Evolutionary conservation across 2,888 invertebrate species (phyloP).

Genomic region (Molanna angustata): DNA sequence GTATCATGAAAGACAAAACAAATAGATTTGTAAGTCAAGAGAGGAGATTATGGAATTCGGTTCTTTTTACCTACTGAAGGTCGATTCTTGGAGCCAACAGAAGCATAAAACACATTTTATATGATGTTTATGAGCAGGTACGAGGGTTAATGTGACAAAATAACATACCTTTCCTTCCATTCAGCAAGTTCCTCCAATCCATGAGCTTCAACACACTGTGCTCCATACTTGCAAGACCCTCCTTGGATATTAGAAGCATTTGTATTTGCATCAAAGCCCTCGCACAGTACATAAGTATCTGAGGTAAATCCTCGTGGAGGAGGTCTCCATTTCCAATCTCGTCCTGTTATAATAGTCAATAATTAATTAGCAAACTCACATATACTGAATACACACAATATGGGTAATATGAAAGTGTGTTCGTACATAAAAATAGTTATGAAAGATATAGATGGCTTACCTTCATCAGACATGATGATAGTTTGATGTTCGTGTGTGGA

Average conservation of each 20-base stretch:
- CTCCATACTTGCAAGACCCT: constrained; percentile 63
- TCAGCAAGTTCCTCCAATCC: constrained; percentile 67
- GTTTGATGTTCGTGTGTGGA: constrained; percentile 58
- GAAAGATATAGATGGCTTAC: constrained; percentile 33
- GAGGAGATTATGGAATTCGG: too few species aligned
- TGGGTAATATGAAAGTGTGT: too few species aligned
- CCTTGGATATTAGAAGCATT: constrained; percentile 39
- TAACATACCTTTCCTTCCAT: constrained; percentile 61
- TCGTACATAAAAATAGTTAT: too few species aligned
- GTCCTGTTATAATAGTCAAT: constrained; percentile 42
- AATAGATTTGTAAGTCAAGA: too few species aligned
- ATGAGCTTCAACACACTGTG: constrained; percentile 73
- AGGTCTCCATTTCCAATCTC: constrained; percentile 65
- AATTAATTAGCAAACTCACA: too few species aligned
- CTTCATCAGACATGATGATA: constrained; percentile 68
- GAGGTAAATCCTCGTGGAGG: constrained; percentile 66
- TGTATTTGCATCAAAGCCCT: constrained; percentile 45
- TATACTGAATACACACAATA: too few species aligned
- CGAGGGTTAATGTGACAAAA: background rate
- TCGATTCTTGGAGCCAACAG: background rate
- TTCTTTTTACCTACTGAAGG: too few species aligned
- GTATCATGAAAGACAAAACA: too few species aligned
- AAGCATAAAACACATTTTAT: background rate
- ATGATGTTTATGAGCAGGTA: background rate
- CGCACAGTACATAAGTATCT: constrained; percentile 63